A percentile compares a stretch with the other conserved stretches of the same genome.
phyloP scores from a whole-genome alignment of 2,888 invertebrate species.

The Pardosa pseudoannulata region DNA sequence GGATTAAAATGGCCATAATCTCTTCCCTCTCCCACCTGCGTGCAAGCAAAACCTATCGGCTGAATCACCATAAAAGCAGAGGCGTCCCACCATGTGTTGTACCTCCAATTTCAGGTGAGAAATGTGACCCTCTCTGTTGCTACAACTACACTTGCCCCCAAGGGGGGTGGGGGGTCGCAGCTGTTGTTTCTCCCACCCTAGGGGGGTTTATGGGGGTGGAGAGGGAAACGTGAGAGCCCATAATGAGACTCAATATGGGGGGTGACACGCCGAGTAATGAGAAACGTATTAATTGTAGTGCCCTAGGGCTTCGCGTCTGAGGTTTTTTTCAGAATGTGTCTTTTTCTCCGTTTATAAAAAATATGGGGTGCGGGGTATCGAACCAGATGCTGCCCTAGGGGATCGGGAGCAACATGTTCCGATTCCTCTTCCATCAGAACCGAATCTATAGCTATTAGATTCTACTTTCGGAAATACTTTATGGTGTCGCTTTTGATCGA shows the following conservation, averaged over 20 bases:
- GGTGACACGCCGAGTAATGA: slow-evolving; percentile 48
- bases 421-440: background rate
- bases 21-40: slow-evolving; percentile 30
- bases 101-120: slow-evolving; percentile 69
- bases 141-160: slow-evolving; percentile 35
- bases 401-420: background rate
- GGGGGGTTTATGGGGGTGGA: slow-evolving; percentile 18
- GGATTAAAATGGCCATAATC: slow-evolving; percentile 42
- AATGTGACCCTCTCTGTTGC: slow-evolving; percentile 63
- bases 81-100: slow-evolving; percentile 48
- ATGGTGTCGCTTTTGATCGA: too few relatives aligned
- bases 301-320: slow-evolving; percentile 36
- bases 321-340: background rate
- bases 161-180: slow-evolving; percentile 13
- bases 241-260: slow-evolving; percentile 60
- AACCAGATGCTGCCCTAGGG: slow-evolving; percentile 2
- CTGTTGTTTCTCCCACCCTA: slow-evolving; percentile 45
- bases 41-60: slow-evolving; percentile 2
- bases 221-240: slow-evolving; percentile 23
- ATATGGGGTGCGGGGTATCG: background rate
- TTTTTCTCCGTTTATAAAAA: background rate
- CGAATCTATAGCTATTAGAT: background rate
- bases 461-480: too few relatives aligned
- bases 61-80: slow-evolving; percentile 5
- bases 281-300: slow-evolving; percentile 67